phyloP scores from a whole-genome alignment of 2,113 vertebrate species.

The Hippocampus abdominalis region DNA sequence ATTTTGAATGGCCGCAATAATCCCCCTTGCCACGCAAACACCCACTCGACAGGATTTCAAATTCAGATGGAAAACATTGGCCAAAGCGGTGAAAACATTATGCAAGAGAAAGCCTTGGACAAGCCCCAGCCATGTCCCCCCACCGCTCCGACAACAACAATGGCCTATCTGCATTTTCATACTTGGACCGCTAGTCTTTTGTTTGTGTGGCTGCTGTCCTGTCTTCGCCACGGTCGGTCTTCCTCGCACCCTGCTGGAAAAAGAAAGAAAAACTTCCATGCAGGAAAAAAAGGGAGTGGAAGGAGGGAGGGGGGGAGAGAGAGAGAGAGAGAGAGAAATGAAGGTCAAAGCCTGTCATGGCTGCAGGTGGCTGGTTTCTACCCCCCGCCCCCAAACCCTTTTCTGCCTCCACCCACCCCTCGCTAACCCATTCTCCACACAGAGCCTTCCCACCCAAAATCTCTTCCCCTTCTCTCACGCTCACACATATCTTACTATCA shows the following conservation, averaged over 20 bases:
- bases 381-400: conserved; percentile 51
- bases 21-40: conserved; percentile 33
- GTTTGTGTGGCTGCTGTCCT: conserved; percentile 74
- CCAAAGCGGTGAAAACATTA: conserved; percentile 50
- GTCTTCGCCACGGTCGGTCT: conserved; percentile 74
- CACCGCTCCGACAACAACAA: conserved; percentile 58
- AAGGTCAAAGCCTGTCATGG: conserved; percentile 89
- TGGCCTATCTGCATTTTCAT: conserved; percentile 90
- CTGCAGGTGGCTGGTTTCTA: conserved; percentile 82
- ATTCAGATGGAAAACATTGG: conserved; percentile 62
- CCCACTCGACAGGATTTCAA: conserved; percentile 37
- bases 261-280: conserved; percentile 55
- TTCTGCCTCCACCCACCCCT: conserved; percentile 27
- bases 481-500: conserved; percentile 34
- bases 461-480: conserved; percentile 19
- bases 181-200: conserved; percentile 83
- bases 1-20: conserved; percentile 39
- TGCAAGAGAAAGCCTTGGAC: conserved; percentile 74
- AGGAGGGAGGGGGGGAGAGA: conserved; percentile 16
- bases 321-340: conserved; percentile 58
- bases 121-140: conserved; percentile 79
- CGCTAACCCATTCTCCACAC: conserved; percentile 72
- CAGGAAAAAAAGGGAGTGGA: conserved; percentile 51
- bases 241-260: conserved; percentile 36
- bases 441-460: conserved; percentile 66